Base-by-base conservation (phyloP, 2,113 vertebrate species). In the Climacteris rufus region DNA sequence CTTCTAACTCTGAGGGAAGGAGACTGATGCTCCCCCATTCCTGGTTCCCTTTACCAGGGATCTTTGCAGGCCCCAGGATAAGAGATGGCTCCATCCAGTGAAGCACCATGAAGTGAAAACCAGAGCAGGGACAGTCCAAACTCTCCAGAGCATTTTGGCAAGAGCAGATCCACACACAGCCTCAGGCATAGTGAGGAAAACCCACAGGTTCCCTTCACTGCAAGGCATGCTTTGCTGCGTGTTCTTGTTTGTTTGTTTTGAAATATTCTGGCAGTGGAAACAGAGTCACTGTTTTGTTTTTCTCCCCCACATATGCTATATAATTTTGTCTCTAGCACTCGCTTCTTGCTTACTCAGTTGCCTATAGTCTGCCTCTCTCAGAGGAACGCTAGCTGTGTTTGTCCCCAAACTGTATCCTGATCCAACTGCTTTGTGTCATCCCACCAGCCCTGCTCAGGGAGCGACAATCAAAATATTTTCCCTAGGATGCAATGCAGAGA, bases 241-340 rank as follows among this genome's bases (percentile, higher is more conserved):
- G 88, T 84, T 92, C 81, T 78, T 96, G 93, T 97, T 97, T 96
- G 91, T 85, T 96, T 94, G 94, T 94, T 94, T 93, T 94, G n/a
- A 96, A 94, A 93, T 86, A 86, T 94, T 92, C 96, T 96, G 95
- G 94, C 89, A 97, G 77, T 37, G 74, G 78, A 89, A 96, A 89
- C 31, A 96, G 93, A 97, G 92, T 89, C 78, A 92, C 94, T 95
- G 95, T 90, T 97, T 96, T 97, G 94, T 91, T 96, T 95, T 92
- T 88, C 94, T 96, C 92, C 96, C 96, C 95, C 89, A 95, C 92
- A 94, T 94, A 93, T 93, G 94, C 94, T 96, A 91, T 93, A 97
- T 89, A 95, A 87, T 96, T 96, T 94, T 91, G 61, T 70, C 92
- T 80, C 57, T 93, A 81, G 33, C 91, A 77, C 61, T 88, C 12